Conservation (phyloP, 2,888 invertebrate genomes). For the Lasioglossum vierecki region DNA sequence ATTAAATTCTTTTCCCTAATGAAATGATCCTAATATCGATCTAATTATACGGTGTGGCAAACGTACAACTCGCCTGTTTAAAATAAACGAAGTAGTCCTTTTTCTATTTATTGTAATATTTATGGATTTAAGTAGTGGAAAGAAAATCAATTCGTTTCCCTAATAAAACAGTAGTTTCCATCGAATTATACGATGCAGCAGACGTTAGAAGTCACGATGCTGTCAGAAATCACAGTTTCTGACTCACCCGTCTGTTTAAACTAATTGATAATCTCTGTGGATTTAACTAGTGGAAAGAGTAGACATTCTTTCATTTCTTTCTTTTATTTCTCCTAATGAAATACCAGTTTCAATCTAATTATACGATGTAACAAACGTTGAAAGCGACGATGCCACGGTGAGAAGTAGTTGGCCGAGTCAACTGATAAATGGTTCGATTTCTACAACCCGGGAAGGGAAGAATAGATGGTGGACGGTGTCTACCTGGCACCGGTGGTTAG, state of each 20-base stretch:
- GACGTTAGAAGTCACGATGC: background rate
- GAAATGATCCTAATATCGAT: too few species aligned
- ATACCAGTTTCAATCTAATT: background rate
- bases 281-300: too few species aligned
- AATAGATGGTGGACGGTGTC: constrained; percentile 25
- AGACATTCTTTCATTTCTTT: background rate
- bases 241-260: too few species aligned
- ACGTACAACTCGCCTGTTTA: background rate
- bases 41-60: too few species aligned
- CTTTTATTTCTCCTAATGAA: background rate
- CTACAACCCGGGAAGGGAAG: background rate
- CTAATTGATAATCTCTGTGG: too few species aligned
- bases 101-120: background rate
- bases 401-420: background rate
- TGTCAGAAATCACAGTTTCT: too few species aligned
- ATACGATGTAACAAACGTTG: background rate
- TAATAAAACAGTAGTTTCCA: too few species aligned
- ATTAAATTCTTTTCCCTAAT: too few species aligned
- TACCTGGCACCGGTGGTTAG: constrained; percentile 40
- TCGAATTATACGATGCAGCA: background rate
- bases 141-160: too few species aligned
- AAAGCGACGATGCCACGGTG: background rate
- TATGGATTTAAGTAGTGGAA: too few species aligned
- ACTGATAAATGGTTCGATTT: background rate
- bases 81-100: background rate